Conservation (phyloP, 2,888 invertebrate genomes). For the Sinotaia quadrata region DNA sequence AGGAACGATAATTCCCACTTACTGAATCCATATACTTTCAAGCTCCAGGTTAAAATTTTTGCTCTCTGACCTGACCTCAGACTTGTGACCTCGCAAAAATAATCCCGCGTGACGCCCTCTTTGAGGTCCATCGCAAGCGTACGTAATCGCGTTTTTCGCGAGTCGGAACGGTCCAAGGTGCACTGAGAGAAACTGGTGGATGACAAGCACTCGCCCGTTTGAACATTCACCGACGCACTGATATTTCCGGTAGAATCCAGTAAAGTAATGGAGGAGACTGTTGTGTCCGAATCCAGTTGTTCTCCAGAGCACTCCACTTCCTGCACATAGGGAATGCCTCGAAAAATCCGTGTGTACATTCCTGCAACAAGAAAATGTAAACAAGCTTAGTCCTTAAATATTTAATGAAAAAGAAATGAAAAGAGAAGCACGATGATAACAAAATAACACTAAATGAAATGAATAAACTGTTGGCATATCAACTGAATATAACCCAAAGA, state of each 20-base stretch:
- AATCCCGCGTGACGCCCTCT: conserved; percentile 1
- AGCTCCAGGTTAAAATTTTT: background rate
- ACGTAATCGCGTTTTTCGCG: background rate
- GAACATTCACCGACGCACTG: background rate
- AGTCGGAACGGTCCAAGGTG: background rate
- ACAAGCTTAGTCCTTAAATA: too few relatives aligned
- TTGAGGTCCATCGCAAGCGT: conserved; percentile 10
- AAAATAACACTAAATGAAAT: too few relatives aligned
- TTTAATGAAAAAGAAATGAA: too few relatives aligned
- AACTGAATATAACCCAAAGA: too few relatives aligned
- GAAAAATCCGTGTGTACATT: background rate
- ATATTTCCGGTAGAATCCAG: background rate
- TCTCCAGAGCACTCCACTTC: conserved; percentile 5
- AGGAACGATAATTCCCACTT: too few relatives aligned
- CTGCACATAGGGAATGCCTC: background rate
- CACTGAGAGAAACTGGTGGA: conserved; percentile 13
- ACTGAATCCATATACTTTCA: conserved; percentile 12
- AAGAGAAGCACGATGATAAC: too few relatives aligned
- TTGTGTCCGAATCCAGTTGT: background rate
- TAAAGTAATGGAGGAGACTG: background rate
- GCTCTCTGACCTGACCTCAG: background rate
- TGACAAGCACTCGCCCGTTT: conserved; percentile 4
- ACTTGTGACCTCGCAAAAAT: conserved; percentile 5
- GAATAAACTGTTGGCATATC: too few relatives aligned
- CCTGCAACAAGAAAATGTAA: background rate